Base-by-base conservation (phyloP, 1,140 invertebrate genomes). In the Drosophila nikananu region DNA sequence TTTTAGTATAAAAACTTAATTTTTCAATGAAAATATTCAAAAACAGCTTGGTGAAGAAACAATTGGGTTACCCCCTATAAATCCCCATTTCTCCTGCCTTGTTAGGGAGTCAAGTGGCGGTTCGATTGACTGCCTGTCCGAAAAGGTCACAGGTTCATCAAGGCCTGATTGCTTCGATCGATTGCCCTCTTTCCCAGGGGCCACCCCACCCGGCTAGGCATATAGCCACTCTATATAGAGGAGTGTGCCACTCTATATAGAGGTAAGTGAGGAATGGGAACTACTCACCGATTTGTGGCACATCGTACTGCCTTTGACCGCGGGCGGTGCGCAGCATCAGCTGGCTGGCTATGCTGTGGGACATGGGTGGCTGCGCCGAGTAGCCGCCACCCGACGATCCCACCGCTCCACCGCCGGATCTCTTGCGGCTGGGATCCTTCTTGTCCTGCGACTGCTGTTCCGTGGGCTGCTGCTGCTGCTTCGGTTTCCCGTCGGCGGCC, bases 251-350 rank as follows among this genome's bases (percentile, higher is more conserved):
- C n/a, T n/a, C n/a, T 27, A 41, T 51, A n/a, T 27, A 30, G 10
- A 51, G 0, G 2, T 30, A 21, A 3, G 6, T 19, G 5, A 32
- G 6, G 3, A 17, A 21, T 13, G 4, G 5, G 5, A 9, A 2
- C 17, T 44, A 95, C 95, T 95, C 89, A 96, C 95, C 95, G 74
- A 96, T 96, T 93, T 96, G 95, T 74, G 95, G 95, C 63, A 96
- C 95, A 91, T 96, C 95, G 90, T 96, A 96, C 78, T 95, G 95
- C 77, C 95, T 91, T 90, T 95, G 95, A 57, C 95, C 95, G 80
- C 95, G 94, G 60, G 95, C 94, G 23, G 95, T 94, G 74, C 95
- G 94, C 68, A 95, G 91, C 95, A 96, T 95, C 63, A 96, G 91
- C 81, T 95, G 95, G 72, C 93, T 94, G 39, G 94, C 94, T 61